Base-by-base conservation (phyloP, 2,888 invertebrate genomes). In the Epinotia demarniana region DNA sequence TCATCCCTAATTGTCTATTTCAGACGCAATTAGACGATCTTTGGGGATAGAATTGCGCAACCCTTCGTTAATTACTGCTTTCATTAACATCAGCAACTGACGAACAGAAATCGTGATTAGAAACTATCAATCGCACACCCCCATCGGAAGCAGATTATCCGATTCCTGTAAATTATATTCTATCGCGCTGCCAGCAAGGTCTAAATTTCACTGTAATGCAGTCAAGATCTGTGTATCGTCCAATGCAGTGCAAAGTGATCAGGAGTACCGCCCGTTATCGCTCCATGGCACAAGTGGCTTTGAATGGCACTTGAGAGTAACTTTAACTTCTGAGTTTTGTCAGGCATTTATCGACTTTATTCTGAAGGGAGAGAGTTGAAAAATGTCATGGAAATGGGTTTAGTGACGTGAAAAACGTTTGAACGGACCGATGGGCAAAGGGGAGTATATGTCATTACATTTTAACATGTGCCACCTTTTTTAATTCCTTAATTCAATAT, bases 241-340 rank as follows among this genome's bases (percentile, higher is more conserved):
- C 11, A 58, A 13, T 19, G 58, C 64, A 58, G 70, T 66, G 76
- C 79, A 79, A 78, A 80, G 76, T 77, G 80, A 73, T 78, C 73
- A 58, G 66, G 80, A 84, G 84, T 81, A 83, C 75, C 81, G 83
- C 74, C 81, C 80, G 84, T 83, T 86, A 87, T 86, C 86, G 83
- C 78, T 69, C 74, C 77, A 78, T 80, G 66, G 73, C 63, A 80
- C 79, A 81, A 86, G 85, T 80, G 81, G 81, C 81, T 70, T 82
- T 80, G 80, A 81, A 81, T 77, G 79, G 79, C 82, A 79, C 75
- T 75, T 55, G 75, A 71, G 57, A 61, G 72, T 72, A 67, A 62
- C 67, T 66, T 66, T 71, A 60, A 70, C 58, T 53, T 39, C 49
- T 16, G 13, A 61, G 64, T 49, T 27, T 18, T 55, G n/a, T 57